These are phyloP conservation scores for Pteruthius melanotis DNA, from an alignment of 2,113 vertebrate genomes.

Conservation along the genomic window DNA sequence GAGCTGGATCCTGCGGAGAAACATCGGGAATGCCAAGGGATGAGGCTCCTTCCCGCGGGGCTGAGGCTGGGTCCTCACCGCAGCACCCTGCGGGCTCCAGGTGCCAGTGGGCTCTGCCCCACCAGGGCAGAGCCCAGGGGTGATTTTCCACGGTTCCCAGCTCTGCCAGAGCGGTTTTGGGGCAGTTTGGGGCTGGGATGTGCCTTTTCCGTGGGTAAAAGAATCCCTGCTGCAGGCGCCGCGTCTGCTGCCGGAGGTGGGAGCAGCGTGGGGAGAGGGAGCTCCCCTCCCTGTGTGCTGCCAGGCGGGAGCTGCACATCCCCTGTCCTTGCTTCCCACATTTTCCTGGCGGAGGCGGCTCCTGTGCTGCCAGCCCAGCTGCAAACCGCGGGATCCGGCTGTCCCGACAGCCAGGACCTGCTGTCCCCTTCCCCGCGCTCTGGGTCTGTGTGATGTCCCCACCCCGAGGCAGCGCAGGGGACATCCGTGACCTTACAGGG, in stretches of 20 bases:
- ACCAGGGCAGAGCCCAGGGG: background rate
- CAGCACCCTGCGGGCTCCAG: rapidly evolving
- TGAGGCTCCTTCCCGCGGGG: background rate
- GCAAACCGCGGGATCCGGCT: rapidly evolving
- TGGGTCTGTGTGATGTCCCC: no score
- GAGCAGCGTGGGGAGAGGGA: background rate
- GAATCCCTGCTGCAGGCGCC: no score
- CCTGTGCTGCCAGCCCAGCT: background rate
- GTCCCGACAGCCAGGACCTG: rapidly evolving
- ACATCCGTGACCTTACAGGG: rapidly evolving
- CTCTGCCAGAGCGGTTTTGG: no score
- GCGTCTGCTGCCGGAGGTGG: rapidly evolving
- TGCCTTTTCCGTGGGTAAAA: background rate
- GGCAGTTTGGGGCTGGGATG: background rate
- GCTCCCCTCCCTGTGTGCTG: rapidly evolving
- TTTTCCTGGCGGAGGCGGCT: background rate
- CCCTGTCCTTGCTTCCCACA: background rate
- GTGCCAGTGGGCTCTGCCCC: background rate
- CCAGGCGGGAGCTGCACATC: background rate
- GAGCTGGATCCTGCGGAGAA: background rate
- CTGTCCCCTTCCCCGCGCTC: background rate
- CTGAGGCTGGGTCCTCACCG: rapidly evolving
- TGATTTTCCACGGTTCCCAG: no score
- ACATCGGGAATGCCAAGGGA: background rate
- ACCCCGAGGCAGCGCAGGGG: background rate